Base-by-base conservation (phyloP, 2,888 invertebrate species). In the Platycheirus albimanus region DNA sequence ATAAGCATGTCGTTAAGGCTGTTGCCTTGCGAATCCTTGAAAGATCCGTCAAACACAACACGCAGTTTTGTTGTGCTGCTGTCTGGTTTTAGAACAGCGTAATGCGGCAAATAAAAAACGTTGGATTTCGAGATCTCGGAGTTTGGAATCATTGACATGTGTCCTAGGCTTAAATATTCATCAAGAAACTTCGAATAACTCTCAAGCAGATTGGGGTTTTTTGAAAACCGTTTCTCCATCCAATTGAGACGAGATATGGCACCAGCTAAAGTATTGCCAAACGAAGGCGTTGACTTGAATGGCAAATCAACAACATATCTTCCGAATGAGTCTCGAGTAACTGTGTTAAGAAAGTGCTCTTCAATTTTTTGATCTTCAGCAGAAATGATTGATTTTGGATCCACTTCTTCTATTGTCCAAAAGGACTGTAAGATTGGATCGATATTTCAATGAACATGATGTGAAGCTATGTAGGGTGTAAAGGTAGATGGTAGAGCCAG, bases 321-420 rank as follows among this genome's bases (percentile, higher is more conserved):
- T 19, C 64, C 77, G n/a, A n/a, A 45, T 76, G 54, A 20, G 69
- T 76, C 7, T 8, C n/a, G n/a, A n/a, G n/a, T n/a, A n/a, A n/a
- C n/a, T n/a, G n/a, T n/a, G n/a, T n/a, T n/a, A n/a, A n/a, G n/a
- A n/a, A n/a, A n/a, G n/a, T n/a, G n/a, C 0, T 64, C 17, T 30
- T 78, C 78, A 15, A 70, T 63, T 2, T 19, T 15, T 19, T 30
- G 43, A 10, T 45, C 41, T 30, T 54, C 79, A 58, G 8, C 61
- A 43, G 61, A 84, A 69, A n/a, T 3, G 1, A 10, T 11, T 36
- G 20, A 51, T 13, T 45, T 51, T 10, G 24, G 4, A 10, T 41
- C 63, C 3, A 63, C 54, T 54, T 67, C 67, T 19, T 19, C 64
- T 28, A 63, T 13, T 33, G 8, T 11, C n/a, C n/a, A n/a, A n/a